These are phyloP conservation scores for Rhagoletis zephyria DNA, from an alignment of 1,140 invertebrate species.

Conservation along the genomic window DNA sequence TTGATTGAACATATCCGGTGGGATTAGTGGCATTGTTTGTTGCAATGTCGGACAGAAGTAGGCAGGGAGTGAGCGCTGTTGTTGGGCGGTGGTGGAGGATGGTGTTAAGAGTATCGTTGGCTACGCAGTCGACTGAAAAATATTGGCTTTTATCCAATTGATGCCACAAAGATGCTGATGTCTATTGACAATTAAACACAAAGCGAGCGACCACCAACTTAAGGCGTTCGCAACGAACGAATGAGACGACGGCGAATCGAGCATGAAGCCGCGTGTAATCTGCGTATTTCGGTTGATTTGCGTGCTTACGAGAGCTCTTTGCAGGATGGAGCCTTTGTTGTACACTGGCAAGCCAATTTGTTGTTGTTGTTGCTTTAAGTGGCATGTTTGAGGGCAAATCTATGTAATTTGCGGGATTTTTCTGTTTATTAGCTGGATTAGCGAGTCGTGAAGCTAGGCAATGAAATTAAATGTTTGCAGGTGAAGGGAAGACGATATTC, in stretches of 20 bases:
- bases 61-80: not conserved
- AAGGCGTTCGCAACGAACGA: not conserved
- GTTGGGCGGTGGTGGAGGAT: no score
- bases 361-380: not conserved
- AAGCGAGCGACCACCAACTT: constrained; percentile 55
- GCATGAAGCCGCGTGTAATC: not conserved
- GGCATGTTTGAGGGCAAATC: constrained; percentile 22
- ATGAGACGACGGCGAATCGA: not conserved
- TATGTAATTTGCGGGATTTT: constrained; percentile 39
- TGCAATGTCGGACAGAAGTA: constrained; percentile 20
- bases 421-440: constrained; percentile 50
- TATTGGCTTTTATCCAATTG: constrained; percentile 73
- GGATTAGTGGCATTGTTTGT: constrained; percentile 69
- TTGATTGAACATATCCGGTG: constrained; percentile 73
- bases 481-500: not conserved
- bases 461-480: constrained; percentile 8
- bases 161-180: constrained; percentile 68
- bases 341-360: not conserved
- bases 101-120: no score
- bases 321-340: not conserved
- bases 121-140: constrained; percentile 68
- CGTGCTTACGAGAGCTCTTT: not conserved
- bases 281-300: not conserved
- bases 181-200: constrained; percentile 73
- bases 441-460: not conserved